Conservation (phyloP, 2,113 vertebrate genomes). For the Mastomys coucha region DNA sequence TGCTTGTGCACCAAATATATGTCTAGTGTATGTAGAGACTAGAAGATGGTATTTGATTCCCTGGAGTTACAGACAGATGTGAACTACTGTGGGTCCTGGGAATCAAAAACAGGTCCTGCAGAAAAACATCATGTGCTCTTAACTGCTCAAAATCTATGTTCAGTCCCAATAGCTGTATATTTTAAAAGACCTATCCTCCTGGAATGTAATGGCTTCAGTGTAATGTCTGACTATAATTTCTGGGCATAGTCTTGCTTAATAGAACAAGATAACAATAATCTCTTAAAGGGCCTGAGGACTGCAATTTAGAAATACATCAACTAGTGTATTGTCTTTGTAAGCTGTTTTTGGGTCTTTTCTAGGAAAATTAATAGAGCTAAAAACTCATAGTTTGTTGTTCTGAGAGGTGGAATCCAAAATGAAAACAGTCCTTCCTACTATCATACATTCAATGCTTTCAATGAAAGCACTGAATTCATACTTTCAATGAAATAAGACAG, state of each 20-base stretch:
- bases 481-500: background rate
- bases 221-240: background rate
- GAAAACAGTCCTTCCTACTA: constrained; percentile 5
- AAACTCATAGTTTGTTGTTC: background rate
- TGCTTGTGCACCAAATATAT: background rate
- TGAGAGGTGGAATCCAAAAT: background rate
- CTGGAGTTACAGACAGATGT: background rate
- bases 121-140: background rate
- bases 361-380: background rate
- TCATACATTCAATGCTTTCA: background rate
- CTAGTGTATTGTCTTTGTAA: background rate
- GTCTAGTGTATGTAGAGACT: background rate
- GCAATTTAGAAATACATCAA: constrained; percentile 18
- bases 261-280: background rate
- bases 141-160: background rate
- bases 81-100: background rate
- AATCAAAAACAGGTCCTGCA: background rate
- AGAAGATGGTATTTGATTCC: background rate
- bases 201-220: too few species aligned
- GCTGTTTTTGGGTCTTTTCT: background rate
- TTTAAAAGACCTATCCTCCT: background rate
- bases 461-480: too few species aligned
- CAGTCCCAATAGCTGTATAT: background rate
- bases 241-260: background rate
- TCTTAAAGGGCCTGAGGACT: background rate